Conservation (phyloP, 2,797 vertebrate genomes). For the Acanthurus tractus region DNA sequence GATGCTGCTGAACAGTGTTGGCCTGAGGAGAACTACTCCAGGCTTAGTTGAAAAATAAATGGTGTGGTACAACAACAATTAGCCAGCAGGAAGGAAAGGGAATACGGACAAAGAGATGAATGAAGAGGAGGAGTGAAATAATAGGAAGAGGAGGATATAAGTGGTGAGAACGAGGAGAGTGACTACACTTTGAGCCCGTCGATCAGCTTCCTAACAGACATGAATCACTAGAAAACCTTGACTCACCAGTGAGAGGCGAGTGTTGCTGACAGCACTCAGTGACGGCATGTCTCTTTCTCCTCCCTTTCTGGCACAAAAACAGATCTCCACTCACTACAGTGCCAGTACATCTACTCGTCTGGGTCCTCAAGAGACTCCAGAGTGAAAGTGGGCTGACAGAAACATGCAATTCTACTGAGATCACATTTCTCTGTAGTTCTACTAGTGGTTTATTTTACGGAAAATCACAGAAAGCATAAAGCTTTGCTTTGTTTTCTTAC, state of each 20-base stretch:
- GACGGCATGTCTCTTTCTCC: slow-evolving; percentile 85
- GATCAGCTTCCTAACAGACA: slow-evolving; percentile 67
- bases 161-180: slow-evolving; percentile 56
- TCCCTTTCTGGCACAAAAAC: slow-evolving; percentile 67
- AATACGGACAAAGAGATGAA: slow-evolving; percentile 69
- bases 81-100: slow-evolving; percentile 74
- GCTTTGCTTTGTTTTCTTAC: background rate
- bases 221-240: slow-evolving; percentile 85
- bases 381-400: slow-evolving; percentile 44
- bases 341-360: slow-evolving; percentile 39
- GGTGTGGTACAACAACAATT: slow-evolving; percentile 66
- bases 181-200: slow-evolving; percentile 43
- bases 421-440: background rate
- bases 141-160: slow-evolving; percentile 56
- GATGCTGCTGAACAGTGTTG: slow-evolving; percentile 61
- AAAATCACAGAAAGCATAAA: background rate
- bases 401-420: background rate
- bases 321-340: slow-evolving; percentile 17
- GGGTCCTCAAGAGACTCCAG: slow-evolving; percentile 9
- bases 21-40: slow-evolving; percentile 59
- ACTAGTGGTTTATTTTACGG: background rate
- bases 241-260: slow-evolving; percentile 77
- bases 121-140: slow-evolving; percentile 65
- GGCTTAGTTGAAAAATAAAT: slow-evolving; percentile 59
- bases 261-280: slow-evolving; percentile 74